Evolutionary conservation across 2,888 invertebrate genomes (phyloP).

Genomic region (Oligia fasciuncula): DNA sequence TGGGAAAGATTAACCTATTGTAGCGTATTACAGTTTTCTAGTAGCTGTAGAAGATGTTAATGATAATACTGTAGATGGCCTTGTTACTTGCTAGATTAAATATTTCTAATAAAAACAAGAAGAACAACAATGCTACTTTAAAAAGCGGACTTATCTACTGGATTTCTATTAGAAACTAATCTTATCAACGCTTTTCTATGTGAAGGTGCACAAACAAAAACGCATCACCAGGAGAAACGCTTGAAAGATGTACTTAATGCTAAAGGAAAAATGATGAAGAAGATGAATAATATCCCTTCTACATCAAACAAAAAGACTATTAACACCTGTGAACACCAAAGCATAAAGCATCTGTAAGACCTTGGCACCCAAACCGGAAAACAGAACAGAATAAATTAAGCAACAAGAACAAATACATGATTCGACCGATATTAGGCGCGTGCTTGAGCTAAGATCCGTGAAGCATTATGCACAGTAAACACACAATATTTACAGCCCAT

Average conservation of each 20-base stretch:
- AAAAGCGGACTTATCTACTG: not conserved
- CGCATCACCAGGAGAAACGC: not conserved
- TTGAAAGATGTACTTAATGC: not conserved
- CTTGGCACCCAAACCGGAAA: conserved; percentile 57
- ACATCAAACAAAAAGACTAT: conserved; percentile 26
- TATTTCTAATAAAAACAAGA: conserved; percentile 3
- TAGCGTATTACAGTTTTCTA: not conserved
- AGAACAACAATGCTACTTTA: not conserved
- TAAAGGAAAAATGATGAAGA: not conserved
- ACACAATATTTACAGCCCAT: conserved; percentile 50
- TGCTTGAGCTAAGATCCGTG: conserved; percentile 41
- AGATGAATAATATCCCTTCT: not conserved
- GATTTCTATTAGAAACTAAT: conserved; percentile 4
- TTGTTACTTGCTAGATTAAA: not conserved
- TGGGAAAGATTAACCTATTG: not conserved
- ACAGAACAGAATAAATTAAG: conserved; percentile 38
- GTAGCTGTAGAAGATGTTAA: conserved; percentile 1
- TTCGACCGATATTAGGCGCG: conserved; percentile 40
- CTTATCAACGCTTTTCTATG: not conserved
- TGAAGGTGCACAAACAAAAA: not conserved
- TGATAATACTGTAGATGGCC: not conserved
- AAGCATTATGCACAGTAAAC: conserved; percentile 36
- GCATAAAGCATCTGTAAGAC: conserved; percentile 43
- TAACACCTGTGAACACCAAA: conserved; percentile 19
- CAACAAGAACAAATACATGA: conserved; percentile 13